A percentile compares a stretch with the other conserved stretches of the same genome.
Conservation (phyloP, 1,140 invertebrate genomes). For the Zaprionus camerounensis region DNA sequence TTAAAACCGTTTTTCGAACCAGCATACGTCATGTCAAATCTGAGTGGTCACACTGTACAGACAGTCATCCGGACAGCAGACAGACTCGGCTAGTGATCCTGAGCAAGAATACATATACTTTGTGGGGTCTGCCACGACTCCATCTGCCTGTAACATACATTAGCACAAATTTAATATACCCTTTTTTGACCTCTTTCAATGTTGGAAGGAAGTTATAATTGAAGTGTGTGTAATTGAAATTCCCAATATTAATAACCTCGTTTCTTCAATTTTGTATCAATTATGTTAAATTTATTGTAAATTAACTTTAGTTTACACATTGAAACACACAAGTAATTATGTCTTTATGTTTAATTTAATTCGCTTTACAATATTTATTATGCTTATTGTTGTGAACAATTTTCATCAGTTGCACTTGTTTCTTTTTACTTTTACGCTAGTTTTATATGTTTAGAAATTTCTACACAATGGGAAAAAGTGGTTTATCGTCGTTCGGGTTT, state of each 20-base stretch:
- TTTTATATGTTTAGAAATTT: slow-evolving; percentile 31
- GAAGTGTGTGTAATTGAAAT: no score
- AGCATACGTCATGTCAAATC: no score
- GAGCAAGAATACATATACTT: no score
- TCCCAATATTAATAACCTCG: not conserved
- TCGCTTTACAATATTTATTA: slow-evolving; percentile 52
- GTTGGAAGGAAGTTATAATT: no score
- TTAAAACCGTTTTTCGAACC: no score
- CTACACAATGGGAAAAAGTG: slow-evolving; percentile 52
- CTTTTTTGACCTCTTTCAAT: no score
- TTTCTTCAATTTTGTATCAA: slow-evolving; percentile 40
- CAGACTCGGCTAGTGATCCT: no score
- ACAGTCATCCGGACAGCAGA: no score
- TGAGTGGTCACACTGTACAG: no score
- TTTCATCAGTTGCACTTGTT: slow-evolving; percentile 60
- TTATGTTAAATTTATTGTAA: slow-evolving; percentile 70
- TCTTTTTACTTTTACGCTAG: slow-evolving; percentile 12
- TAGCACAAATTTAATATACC: no score
- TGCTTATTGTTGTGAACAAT: slow-evolving; percentile 59
- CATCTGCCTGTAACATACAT: no score
- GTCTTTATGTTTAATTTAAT: slow-evolving; percentile 72
- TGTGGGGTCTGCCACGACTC: no score
- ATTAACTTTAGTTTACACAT: slow-evolving; percentile 71
- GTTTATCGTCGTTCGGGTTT: slow-evolving; percentile 35
- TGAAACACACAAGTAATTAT: slow-evolving; percentile 45